A percentile compares a stretch with the other conserved stretches of the same genome.
These are phyloP conservation scores for Troglohyphantes excavatus DNA, from an alignment of 2,888 invertebrate genomes.

Conservation along the genomic window DNA sequence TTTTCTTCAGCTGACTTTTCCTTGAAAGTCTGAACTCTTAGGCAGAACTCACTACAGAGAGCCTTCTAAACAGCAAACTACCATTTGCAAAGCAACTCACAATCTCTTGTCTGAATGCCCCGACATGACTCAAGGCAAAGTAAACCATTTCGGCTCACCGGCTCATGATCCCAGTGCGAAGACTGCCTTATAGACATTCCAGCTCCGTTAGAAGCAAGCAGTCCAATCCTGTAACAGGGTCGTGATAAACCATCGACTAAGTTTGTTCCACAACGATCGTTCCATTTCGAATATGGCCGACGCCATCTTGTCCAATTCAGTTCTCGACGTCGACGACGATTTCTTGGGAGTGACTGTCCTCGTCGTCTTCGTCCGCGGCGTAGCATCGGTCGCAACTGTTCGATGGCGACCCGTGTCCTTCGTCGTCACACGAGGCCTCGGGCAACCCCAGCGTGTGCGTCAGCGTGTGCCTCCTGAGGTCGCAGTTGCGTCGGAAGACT, in stretches of 20 bases:
- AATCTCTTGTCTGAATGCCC: too few relatives aligned
- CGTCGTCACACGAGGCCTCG: constrained; percentile 58
- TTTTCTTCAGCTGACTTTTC: too few relatives aligned
- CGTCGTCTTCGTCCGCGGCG: constrained; percentile 73
- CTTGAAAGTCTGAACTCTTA: too few relatives aligned
- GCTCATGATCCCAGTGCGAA: too few relatives aligned
- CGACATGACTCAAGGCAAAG: too few relatives aligned
- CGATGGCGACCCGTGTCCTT: constrained; percentile 53
- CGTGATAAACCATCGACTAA: background rate
- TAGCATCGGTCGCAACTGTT: constrained; percentile 71
- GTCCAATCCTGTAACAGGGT: background rate
- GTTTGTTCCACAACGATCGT: background rate
- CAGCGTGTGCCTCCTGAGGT: constrained; percentile 92
- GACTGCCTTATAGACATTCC: too few relatives aligned
- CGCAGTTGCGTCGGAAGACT: constrained; percentile 95
- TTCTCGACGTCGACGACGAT: constrained; percentile 79
- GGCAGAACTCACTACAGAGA: too few relatives aligned
- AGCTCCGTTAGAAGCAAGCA: background rate
- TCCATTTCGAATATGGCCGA: background rate
- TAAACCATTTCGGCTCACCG: too few relatives aligned
- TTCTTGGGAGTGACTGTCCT: constrained; percentile 76
- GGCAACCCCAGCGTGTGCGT: constrained; percentile 86
- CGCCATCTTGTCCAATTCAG: background rate
- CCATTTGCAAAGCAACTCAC: too few relatives aligned
- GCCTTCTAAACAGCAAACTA: too few relatives aligned